A percentile compares a stretch with the other conserved stretches of the same genome.
Evolutionary conservation across 2,888 invertebrate species (phyloP).

Genomic region (Rhagonycha lutea): DNA sequence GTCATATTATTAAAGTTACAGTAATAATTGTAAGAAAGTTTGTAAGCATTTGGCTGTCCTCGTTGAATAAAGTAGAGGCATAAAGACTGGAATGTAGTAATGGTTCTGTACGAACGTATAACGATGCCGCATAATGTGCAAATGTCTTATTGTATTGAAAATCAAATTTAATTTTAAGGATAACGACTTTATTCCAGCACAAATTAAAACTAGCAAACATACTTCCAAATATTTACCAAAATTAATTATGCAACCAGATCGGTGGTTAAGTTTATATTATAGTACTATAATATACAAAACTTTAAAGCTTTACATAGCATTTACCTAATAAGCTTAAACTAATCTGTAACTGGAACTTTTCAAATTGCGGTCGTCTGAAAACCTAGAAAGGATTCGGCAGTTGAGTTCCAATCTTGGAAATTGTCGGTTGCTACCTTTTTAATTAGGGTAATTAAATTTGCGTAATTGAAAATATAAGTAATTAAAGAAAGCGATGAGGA

Average conservation of each 20-base stretch:
- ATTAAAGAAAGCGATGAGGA: not conserved
- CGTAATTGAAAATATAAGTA: too few relatives aligned
- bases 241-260: not conserved
- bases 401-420: not conserved
- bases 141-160: not conserved
- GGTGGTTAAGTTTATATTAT: conserved; percentile 1
- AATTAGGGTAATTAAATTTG: not conserved
- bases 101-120: not conserved
- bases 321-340: not conserved
- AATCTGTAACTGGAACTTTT: not conserved
- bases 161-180: not conserved
- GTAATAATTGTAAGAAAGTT: conserved; percentile 1
- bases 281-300: conserved; percentile 1
- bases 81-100: not conserved
- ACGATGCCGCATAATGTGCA: not conserved
- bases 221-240: not conserved
- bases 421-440: not conserved
- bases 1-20: not conserved
- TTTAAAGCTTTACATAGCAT: not conserved
- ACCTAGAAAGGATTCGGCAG: not conserved
- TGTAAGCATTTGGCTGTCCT: not conserved
- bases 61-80: not conserved
- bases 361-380: not conserved
- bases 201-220: not conserved
- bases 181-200: not conserved